Percentiles rank a stretch among this genome's conserved stretches.
These are phyloP conservation scores for Gnathonemus longibarbis DNA, from an alignment of 2,113 vertebrate species.

Conservation along the genomic window DNA sequence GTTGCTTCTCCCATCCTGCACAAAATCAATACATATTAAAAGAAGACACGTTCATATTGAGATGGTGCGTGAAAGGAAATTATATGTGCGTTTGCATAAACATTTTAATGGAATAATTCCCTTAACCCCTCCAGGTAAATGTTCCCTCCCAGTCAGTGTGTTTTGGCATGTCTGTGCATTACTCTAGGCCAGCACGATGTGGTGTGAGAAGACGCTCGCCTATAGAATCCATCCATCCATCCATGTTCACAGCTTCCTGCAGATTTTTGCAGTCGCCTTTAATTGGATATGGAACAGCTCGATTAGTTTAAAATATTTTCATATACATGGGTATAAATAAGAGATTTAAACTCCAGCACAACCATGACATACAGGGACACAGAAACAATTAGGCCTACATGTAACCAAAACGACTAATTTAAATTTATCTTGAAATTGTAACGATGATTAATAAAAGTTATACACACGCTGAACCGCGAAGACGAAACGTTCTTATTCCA, in stretches of 20 bases:
- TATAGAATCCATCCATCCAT: background rate
- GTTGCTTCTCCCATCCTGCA: background rate
- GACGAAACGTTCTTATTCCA: background rate
- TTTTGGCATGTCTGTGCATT: background rate
- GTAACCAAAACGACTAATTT: background rate
- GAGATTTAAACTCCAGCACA: background rate
- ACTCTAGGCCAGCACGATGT: background rate
- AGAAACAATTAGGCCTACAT: background rate
- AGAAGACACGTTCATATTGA: background rate
- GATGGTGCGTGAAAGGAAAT: background rate
- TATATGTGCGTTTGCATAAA: background rate
- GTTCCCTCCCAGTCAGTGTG: background rate
- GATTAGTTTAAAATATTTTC: background rate
- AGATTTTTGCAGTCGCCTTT: background rate
- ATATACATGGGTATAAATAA: background rate
- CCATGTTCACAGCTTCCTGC: background rate
- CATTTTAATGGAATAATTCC: constrained; percentile 2
- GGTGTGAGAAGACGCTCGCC: background rate
- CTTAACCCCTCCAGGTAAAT: background rate
- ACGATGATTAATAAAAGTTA: background rate
- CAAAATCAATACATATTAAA: background rate
- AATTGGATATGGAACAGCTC: background rate
- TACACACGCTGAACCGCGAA: background rate
- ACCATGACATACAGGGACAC: background rate
- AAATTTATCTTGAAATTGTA: background rate